These are phyloP conservation scores for Salvelinus namaycush DNA, from an alignment of 2,113 vertebrate species.

Conservation along the genomic window DNA sequence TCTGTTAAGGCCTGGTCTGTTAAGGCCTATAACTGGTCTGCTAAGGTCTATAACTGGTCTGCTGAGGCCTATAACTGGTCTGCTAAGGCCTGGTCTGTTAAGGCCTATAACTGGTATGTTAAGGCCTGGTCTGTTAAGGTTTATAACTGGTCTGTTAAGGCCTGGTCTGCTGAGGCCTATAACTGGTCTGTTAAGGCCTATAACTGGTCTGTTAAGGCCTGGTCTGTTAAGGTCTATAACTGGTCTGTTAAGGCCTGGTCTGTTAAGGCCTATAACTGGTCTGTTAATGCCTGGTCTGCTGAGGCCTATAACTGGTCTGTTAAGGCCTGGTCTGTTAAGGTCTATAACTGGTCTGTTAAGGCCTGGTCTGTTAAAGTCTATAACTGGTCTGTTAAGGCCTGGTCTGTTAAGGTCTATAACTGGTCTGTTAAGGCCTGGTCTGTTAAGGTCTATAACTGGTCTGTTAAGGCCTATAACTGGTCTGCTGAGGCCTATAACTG, in stretches of 20 bases:
- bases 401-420: neutral
- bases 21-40: neutral
- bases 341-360: neutral
- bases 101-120: too few species aligned
- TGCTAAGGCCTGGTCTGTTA: too few species aligned
- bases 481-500: neutral
- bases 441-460: too few species aligned
- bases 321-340: too few species aligned
- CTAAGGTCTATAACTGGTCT: neutral
- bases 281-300: neutral
- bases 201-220: neutral
- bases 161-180: too few species aligned
- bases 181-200: neutral
- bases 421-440: too few species aligned
- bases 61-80: neutral
- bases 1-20: too few species aligned
- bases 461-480: too few species aligned
- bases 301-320: too few species aligned
- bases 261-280: neutral
- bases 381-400: neutral
- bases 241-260: neutral
- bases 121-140: neutral
- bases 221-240: too few species aligned
- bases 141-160: neutral
- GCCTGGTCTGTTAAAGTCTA: neutral